phyloP scores from a whole-genome alignment of 1,140 invertebrate species.

The fruit fly (Drosophila melanogaster) region Release_6_plus_ISO1_MT NT_033777.3:18975501-18976000 shows the following conservation, averaged over 20 bases:
- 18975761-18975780: slow-evolving; percentile 84
- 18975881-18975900: slow-evolving; percentile 48
- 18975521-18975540: slow-evolving; percentile 81
- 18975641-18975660: slow-evolving; percentile 69
- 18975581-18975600: slow-evolving; percentile 82
- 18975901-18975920: slow-evolving; percentile 36
- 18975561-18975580: slow-evolving; percentile 79
- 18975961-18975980: slow-evolving; percentile 32
- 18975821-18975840: slow-evolving; percentile 72
- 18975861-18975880: slow-evolving; percentile 31
- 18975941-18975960: slow-evolving; percentile 28
- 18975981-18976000: slow-evolving; percentile 26
- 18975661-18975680: slow-evolving; percentile 80
- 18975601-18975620: slow-evolving; percentile 75
- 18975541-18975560: slow-evolving; percentile 83
- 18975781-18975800: slow-evolving; percentile 52
- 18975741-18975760: slow-evolving; percentile 76
- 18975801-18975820: slow-evolving; percentile 72
- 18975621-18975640: slow-evolving; percentile 64
- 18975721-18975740: slow-evolving; percentile 84
- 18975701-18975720: slow-evolving; percentile 78
- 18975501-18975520: slow-evolving; percentile 83
- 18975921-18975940: slow-evolving; percentile 16
- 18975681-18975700: slow-evolving; percentile 71
- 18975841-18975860: slow-evolving; percentile 64